Base-by-base conservation (phyloP, 1,140 invertebrate species). In the Eumaeus atala region DNA sequence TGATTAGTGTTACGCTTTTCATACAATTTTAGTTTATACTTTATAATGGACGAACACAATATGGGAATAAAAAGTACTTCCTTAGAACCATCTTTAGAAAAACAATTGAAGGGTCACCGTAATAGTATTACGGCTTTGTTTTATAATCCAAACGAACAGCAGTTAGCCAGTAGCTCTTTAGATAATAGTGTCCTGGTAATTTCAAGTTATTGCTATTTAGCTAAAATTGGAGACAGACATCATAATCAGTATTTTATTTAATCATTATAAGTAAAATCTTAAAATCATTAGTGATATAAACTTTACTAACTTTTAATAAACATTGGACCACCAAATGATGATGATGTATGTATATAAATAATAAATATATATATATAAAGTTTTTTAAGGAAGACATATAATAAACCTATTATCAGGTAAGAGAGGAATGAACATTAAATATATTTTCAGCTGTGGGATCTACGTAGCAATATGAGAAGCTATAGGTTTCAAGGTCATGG, bases 51-150 rank as follows among this genome's bases (percentile, higher is more conserved):
- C 21, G 21, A 28, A 28, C 2, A 6, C 21, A 28, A 42, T 47
- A 61, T 49, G 52, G 52, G 55, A 40, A 54, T 54, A 33, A 47
- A 64, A 56, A 54, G 52, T 59, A 38, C 57, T 34, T 51, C 28
- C 34, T 47, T 75, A 34, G 90, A 93, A 74, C 94, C 94, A 3
- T 88, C 88, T 14, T 84, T 96, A 50, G 91, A 94, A 66, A 91
- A 92, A 63, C 92, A 96, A 74, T 93, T 95, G 56, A 92, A 92
- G 72, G 95, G 95, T 0, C 95, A 97, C 68, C 90, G 91, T 54
- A 91, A 92, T 65, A 74, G 79, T 16, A 91, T 97, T 38, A 95
- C 95, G 10, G 90, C 91, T 51, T 72, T 97, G 9, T 91, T 90
- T 57, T 97, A 95, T 75, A 93, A 91, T 86, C 94, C 94, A 0